Base-by-base conservation (phyloP, 2,888 invertebrate genomes). In the Odontomyia ornata region DNA sequence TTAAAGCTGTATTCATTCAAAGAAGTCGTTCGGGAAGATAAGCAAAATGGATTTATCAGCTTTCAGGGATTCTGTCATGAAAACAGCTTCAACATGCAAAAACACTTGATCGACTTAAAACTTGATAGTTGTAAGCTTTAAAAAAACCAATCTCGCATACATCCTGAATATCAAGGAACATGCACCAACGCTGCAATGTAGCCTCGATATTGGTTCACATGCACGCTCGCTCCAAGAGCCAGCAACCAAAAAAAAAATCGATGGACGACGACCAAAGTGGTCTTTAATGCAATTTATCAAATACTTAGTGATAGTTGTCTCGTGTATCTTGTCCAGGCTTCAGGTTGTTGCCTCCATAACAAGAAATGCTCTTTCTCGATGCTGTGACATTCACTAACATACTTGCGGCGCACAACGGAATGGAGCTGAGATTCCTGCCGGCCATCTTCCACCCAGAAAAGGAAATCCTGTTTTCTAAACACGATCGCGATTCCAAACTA, bases 401-500 rank as follows among this genome's bases (percentile, higher is more conserved):
- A 43, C 72, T 72, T 71, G 64, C 64, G 30, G 73, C 52, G 28
- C 36, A 9, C 25, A 25, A 69, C 21, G 43, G 65, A 30, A 65
- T 65, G 43, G 43, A 65, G 43, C 67, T 23, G 15, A 25, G 69
- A 46, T 69, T 69, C 23, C 47, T 69, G 46, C 25, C 47, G 47
- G 65, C 60, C 36, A 73, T 57, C 73, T 21, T 73, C 57, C 73
- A 43, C 30, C 73, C 71, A 47, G 75, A 67, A 76, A 78, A 76
- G 78, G 56, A 78, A 78, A 78, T 78, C 78, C 76, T 78, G 78
- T 78, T 76, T 78, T 78, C 78, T 78, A 78, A 76, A 36, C 78
- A 65, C 60, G 73, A 57, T 60, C 36, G 36, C 23, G 21, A 60
- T 73, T 73, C 47, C 47, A 9, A 36, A 36, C 36, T 36, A 46